Base-by-base conservation (phyloP, 2,113 vertebrate genomes). In the Oncorhynchus gorbuscha region DNA sequence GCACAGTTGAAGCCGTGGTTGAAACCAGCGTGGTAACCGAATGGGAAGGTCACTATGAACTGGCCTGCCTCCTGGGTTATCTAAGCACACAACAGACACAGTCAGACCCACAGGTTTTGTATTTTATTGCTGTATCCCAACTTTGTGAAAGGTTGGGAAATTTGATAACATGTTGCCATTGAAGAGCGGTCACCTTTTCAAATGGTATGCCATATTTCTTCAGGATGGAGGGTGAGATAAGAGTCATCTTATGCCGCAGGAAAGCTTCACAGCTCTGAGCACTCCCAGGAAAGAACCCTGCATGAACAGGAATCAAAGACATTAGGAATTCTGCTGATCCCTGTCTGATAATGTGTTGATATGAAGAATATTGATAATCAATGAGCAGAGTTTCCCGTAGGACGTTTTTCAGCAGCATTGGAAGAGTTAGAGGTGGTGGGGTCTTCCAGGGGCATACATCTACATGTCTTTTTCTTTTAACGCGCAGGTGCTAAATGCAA, bases 1-100 rank as follows among this genome's bases (percentile, higher is more conserved):
- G 97, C 97, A 83, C 97, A 99, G 90, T 99, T 99, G 90, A 98
- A 99, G n/a, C 98, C 97, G 0, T 99, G 98, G 89, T 99, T 99
- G 85, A 99, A 99, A n/a, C 97, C 98, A 26, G 98, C 96, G 0
- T 99, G 97, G 83, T 99, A 99, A 61, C 94, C 95, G 14, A 95
- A 99, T 0, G 97, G 98, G 75, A 99, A 99, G 0, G 97, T 98
- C 87, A 99, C 95, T 83, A 99, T 95, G 80, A 99, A 99, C 88
- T 99, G 95, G 14, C 97, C 96, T 0, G 96, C 97, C 81, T 99
- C 97, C 83, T 99, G 98, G 9, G 94, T 97, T 73, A 99, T 94
- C 97, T 99, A 83, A 62, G 35, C 18, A 68, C 18, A 58, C 5
- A 64, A 51, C 28, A 70, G 14, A n/a, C 66, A 24, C 12, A 2